Base-by-base conservation (phyloP, 2,113 vertebrate genomes). In the Peromyscus leucopus region DNA sequence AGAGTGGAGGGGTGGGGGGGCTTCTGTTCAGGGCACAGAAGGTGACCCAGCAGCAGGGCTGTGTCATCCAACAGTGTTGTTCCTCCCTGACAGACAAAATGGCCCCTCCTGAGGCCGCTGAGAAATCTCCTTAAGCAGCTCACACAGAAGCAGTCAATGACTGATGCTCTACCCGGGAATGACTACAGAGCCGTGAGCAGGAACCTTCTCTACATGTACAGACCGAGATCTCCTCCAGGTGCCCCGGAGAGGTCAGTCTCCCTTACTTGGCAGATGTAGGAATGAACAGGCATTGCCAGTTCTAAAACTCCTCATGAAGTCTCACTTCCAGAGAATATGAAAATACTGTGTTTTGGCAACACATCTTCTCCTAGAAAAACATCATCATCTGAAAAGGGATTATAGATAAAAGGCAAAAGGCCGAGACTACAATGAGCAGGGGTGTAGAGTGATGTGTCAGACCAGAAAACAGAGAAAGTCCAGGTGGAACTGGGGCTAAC, bases 1-100 rank as follows among this genome's bases (percentile, higher is more conserved):
- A 6, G 7, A 1, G 0, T 0, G 24, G 10, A 84, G 51, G 28
- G 24, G 10, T 79, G 51, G 28, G 0, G 4, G 46, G 17, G 1
- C 16, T 2, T 42, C 6, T 21, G 48, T 17, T 61, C 28, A 1
- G 46, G 42, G 26, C 17, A 15, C 15, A 10, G 22, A 33, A 59
- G 83, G 7, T 1, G 8, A 11, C 12, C 33, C 19, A 10, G 5
- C 16, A 10, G 4, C 16, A 13, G 9, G 39, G 42, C 0, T 16
- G 2, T 28, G 39, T 28, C 2, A 36, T 4, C 48, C 6, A 16
- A 36, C 71, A 76, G n/a, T 1, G 28, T 1, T 11, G 76, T 8
- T 51, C 84, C 39, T 33, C 63, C 63, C 65, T 17, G 5, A 10
- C 0, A 1, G 1, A 24, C 91, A 39, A 9, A 90, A 51, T 17